Evolutionary conservation across 2,113 vertebrate species (phyloP).

Genomic region (Crotalus horridus): DNA sequence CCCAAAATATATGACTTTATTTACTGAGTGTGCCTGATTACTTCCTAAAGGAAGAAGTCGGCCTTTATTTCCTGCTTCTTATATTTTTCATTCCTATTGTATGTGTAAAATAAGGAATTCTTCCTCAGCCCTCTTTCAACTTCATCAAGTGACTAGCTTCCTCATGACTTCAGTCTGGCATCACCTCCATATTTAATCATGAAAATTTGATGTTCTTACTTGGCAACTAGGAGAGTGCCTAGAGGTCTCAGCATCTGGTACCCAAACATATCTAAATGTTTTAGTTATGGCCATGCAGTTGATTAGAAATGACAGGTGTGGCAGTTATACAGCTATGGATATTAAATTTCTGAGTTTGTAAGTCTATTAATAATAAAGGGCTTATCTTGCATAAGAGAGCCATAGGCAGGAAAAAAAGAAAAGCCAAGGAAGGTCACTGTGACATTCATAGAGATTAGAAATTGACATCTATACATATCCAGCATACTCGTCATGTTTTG

Average conservation of each 20-base stretch:
- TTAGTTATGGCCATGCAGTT: background rate
- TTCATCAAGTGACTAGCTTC: background rate
- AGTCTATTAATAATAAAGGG: slow-evolving; percentile 45
- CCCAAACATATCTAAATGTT: background rate
- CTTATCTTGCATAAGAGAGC: slow-evolving; percentile 27
- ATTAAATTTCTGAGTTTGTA: slow-evolving; percentile 49
- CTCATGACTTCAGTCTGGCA: background rate
- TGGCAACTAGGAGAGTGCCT: background rate
- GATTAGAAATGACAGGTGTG: background rate
- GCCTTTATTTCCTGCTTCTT: background rate
- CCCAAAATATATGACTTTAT: background rate
- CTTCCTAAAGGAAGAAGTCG: background rate
- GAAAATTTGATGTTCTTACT: background rate
- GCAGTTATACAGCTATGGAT: slow-evolving; percentile 25
- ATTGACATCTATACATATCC: slow-evolving; percentile 37
- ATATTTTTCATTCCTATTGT: background rate
- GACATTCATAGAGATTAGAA: slow-evolving; percentile 29
- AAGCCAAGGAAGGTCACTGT: slow-evolving; percentile 33
- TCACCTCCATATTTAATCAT: background rate
- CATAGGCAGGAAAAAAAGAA: background rate
- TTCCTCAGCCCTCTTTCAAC: background rate
- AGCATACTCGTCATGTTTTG: background rate
- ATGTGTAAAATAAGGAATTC: background rate
- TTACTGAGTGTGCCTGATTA: background rate
- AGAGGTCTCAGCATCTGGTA: background rate